phyloP scores from a whole-genome alignment of 2,888 invertebrate species.

The Phytoseiulus persimilis region DNA sequence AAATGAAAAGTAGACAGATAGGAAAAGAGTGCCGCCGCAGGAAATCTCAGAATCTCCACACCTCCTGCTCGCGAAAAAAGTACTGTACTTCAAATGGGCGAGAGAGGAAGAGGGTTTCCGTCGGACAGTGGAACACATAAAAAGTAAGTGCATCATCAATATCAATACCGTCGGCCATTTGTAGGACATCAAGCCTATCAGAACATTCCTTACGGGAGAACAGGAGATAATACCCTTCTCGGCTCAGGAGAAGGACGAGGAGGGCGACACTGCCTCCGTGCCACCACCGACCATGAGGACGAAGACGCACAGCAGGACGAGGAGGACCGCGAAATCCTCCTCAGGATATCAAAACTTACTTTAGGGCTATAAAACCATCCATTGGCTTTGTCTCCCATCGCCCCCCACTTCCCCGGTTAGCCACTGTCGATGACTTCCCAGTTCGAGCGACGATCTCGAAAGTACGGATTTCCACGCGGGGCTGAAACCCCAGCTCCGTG shows the following conservation, averaged over 20 bases:
- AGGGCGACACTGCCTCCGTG: neutral
- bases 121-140: constrained; percentile 26
- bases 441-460: neutral
- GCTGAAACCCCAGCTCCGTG: no score
- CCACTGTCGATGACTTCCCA: neutral
- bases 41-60: neutral
- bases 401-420: neutral
- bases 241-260: neutral
- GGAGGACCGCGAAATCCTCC: neutral
- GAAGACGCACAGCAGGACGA: neutral
- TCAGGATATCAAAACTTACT: constrained; percentile 37
- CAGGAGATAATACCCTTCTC: neutral
- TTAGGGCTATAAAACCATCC: constrained; percentile 36
- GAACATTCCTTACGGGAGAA: neutral
- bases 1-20: neutral
- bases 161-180: constrained; percentile 35
- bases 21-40: neutral
- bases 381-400: constrained; percentile 22
- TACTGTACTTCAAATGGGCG: neutral
- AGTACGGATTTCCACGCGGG: neutral
- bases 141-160: constrained; percentile 39
- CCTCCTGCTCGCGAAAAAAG: neutral
- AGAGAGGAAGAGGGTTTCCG: neutral
- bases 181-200: constrained; percentile 38
- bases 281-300: neutral